These are phyloP conservation scores for Mactromeris polynyma DNA, from an alignment of 2,888 invertebrate genomes.

Conservation along the genomic window DNA sequence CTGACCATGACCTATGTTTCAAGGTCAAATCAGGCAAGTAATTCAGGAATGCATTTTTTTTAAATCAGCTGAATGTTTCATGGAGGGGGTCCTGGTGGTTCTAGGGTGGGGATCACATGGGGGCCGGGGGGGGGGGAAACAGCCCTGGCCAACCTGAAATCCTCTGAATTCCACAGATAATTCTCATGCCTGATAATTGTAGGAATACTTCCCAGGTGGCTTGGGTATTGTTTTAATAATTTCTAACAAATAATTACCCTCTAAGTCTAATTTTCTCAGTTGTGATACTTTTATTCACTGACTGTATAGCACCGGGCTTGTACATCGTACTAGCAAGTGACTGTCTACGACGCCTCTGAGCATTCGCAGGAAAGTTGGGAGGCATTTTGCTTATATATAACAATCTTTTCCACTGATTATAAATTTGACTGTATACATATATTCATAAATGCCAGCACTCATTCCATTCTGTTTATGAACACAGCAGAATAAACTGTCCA, in stretches of 20 bases:
- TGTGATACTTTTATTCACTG: constrained; percentile 24
- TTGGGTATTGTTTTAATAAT: background rate
- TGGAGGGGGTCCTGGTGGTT: no score
- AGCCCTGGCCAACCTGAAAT: no score
- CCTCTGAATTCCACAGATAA: background rate
- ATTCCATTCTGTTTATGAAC: background rate
- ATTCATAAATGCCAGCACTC: background rate
- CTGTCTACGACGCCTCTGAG: background rate
- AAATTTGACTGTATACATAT: background rate
- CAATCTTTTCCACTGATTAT: background rate
- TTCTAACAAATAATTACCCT: constrained; percentile 31
- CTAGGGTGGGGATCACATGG: no score
- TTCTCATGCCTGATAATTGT: background rate
- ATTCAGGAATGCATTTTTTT: no score
- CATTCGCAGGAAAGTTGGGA: constrained; percentile 17
- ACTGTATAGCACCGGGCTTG: constrained; percentile 37
- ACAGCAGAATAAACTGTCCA: background rate
- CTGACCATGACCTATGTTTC: no score
- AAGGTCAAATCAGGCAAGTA: no score
- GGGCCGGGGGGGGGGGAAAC: no score
- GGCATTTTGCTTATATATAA: constrained; percentile 12
- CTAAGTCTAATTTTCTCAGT: constrained; percentile 13
- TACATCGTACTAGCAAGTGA: background rate
- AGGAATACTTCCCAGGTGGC: background rate
- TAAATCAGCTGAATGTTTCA: no score